These are phyloP conservation scores for Trissolcus japonicus DNA, from an alignment of 2,888 invertebrate species.

Conservation along the genomic window DNA sequence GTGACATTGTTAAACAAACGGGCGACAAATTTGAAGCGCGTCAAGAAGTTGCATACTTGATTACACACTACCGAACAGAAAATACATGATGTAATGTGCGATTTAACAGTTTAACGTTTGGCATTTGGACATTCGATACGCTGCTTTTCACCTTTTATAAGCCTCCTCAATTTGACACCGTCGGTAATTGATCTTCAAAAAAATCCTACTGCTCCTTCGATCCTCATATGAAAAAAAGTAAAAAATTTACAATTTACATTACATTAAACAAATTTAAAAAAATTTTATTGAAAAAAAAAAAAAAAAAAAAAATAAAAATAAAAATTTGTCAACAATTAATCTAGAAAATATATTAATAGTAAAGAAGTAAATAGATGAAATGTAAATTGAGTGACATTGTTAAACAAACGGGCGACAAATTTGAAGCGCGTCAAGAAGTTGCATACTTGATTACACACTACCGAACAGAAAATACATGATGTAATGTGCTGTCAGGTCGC, in stretches of 20 bases:
- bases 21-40: no score
- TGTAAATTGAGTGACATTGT: no score
- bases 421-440: background rate
- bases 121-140: conserved; percentile 58
- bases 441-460: conserved; percentile 9
- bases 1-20: no score
- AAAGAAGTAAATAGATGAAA: no score
- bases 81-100: conserved; percentile 36
- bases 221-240: no score
- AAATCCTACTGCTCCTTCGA: background rate
- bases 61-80: conserved; percentile 7
- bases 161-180: conserved; percentile 42
- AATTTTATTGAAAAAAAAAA: no score
- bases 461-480: conserved; percentile 18
- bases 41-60: conserved; percentile 2
- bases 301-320: no score
- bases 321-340: no score
- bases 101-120: conserved; percentile 40
- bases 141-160: conserved; percentile 47
- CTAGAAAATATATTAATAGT: no score
- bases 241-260: no score
- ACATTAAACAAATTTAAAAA: no score
- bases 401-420: no score
- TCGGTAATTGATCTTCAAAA: conserved; percentile 55
- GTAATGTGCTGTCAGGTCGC: conserved; percentile 16